Base-by-base conservation (phyloP, 1,140 invertebrate genomes). In the Lithobius niger region DNA sequence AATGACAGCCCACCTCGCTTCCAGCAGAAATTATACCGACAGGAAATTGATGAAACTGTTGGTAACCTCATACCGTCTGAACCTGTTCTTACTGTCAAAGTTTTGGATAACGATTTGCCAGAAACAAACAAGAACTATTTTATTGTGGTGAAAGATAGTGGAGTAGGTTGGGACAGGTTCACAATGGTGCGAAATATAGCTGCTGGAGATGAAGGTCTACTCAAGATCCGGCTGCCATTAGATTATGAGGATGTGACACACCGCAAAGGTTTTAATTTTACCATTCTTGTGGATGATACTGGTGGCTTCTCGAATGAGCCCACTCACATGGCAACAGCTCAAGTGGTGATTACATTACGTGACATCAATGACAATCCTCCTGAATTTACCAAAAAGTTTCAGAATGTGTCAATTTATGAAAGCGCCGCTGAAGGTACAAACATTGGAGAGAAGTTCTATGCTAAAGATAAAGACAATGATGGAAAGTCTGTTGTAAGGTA, bases 331-430 rank as follows among this genome's bases (percentile, higher is more conserved):
- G 64, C 64, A 31, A 62, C 62, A 40, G 64, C 66, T 2, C 79
- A 82, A 65, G 80, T 94, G 1, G 79, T 81, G 21, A 82, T 93
- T 36, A 79, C 77, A 27, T 66, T 93, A 1, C 77, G 76, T 2
- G 88, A 93, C 63, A 88, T 92, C 53, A 94, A 93, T 65, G 89
- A 94, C 64, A 93, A 93, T 70, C 83, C 84, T 0, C 89, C 90
- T 0, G 85, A 82, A 66, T 72, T 94, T 49, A 81, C 85, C 56
- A 84, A 62, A 28, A 57, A 57, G 1, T 57, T 60, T 26, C 61
- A 64, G 26, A 61, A 67, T 44, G 63, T 63, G 15, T 59, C 60
- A 18, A 63, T 72, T 2, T 56, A 56, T 27, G 70, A 71, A 58
- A 62, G 67, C 52, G 59, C 62, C 1, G 56, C 64, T 18, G 50